Evolutionary conservation across 2,888 invertebrate species (phyloP), one percentile per base, ranked within the genome.

Genomic region (Invenusta paracnida): DNA sequence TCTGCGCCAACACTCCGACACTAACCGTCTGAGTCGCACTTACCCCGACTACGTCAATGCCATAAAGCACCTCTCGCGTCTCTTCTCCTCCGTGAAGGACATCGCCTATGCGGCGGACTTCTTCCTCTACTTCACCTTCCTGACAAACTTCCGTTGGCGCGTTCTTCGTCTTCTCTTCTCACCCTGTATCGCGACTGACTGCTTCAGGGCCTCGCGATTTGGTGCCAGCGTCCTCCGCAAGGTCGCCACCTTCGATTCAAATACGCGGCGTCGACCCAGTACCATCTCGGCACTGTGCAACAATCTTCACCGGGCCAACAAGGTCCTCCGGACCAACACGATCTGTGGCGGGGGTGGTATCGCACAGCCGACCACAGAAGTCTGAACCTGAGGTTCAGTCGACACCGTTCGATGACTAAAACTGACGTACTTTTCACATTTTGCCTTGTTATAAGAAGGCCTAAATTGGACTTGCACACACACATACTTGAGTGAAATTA

Each of bases 41-140:
- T 84, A 84, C 67, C 84, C 84, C 11, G 29, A 1, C 66, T 84
- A 84, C 29, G 29, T 67, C 2, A 67, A 84, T 29, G 13, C 73
- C n/a, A 67, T 84, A 2, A 73, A 67, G 85, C 86, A 87, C 30
- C 28, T 83, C 0, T 87, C 86, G 0, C 83, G 87, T 17, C 48
- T 87, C 17, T 79, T 87, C n/a, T 87, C 87, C 17, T 87, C 87
- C 17, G n/a, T 87, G 0, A 87, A 87, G 23, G 87, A 87, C 30
- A 67, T 87, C 11, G 67, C 30, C 48, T 87, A 87, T 29, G 83
- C 82, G 5, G 67, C 82, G 2, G 82, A 86, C 79, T 87, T 87
- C 29, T 87, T 83, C 82, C 48, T 87, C 1, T 87, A 87, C 67
- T 73, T 87, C 23, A 79, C 83, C 25, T 87, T 87, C 48, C 29